Percentiles rank a stretch among this genome's conserved stretches.
These are phyloP conservation scores for Hydra vulgaris DNA, from an alignment of 30 jellyfish, hydroid and myxozoan genomes.

Conservation along the genomic window DNA sequence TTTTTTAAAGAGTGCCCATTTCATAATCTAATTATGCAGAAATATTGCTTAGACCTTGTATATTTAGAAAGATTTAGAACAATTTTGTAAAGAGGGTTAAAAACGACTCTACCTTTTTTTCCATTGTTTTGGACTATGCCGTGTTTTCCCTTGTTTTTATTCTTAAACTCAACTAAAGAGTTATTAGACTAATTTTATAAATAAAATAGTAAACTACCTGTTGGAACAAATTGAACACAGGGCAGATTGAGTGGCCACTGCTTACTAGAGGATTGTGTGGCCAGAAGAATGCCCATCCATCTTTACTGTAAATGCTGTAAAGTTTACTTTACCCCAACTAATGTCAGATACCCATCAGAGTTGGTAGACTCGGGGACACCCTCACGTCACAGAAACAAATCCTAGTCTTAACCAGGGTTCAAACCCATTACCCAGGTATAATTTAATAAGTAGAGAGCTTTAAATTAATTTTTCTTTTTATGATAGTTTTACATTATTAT, in stretches of 20 bases:
- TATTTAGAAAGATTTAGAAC: neutral
- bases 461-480: too few relatives aligned
- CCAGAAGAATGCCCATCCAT: neutral
- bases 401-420: too few relatives aligned
- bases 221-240: neutral
- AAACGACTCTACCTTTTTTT: neutral
- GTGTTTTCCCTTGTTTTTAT: neutral
- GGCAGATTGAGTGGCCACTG: neutral
- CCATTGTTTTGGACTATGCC: neutral
- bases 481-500: too few relatives aligned
- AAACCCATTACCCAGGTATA: too few relatives aligned
- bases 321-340: neutral
- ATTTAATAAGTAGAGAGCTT: too few relatives aligned
- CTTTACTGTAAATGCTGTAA: too few relatives aligned
- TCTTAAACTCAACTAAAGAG: neutral
- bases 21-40: neutral
- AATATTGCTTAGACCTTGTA: neutral
- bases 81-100: too few relatives aligned
- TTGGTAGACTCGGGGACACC: too few relatives aligned
- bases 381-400: too few relatives aligned
- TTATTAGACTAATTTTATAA: neutral
- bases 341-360: neutral
- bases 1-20: neutral
- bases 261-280: neutral
- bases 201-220: neutral